Conservation (phyloP, 2,888 invertebrate genomes). For the Quadroppia sp. region DNA sequence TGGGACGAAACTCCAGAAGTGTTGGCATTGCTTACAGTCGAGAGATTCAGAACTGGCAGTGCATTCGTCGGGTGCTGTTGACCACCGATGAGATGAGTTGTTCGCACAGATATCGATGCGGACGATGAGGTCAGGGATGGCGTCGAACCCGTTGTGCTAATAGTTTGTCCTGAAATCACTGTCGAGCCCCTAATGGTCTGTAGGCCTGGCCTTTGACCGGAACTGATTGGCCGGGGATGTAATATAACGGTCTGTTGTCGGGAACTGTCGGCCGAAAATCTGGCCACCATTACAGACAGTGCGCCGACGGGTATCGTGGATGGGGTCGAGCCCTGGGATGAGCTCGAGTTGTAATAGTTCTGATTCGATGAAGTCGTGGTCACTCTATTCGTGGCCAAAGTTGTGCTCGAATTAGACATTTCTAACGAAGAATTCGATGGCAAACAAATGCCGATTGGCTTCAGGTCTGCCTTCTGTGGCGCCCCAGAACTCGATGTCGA, state of each 20-base stretch:
- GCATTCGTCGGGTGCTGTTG: constrained; percentile 27
- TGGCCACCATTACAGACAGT: constrained; percentile 39
- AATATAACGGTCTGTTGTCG: constrained; percentile 42
- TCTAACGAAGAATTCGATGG: constrained; percentile 19
- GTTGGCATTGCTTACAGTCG: constrained; percentile 27
- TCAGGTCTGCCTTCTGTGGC: constrained; percentile 32
- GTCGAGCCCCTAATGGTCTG: constrained; percentile 23
- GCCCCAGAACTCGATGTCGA: background rate
- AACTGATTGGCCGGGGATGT: constrained; percentile 37
- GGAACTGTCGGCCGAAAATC: constrained; percentile 4
- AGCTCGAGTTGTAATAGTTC: background rate
- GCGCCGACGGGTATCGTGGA: constrained; percentile 4
- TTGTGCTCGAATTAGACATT: constrained; percentile 32
- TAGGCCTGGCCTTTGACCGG: background rate
- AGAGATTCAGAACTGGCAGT: constrained; percentile 40
- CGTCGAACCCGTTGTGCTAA: constrained; percentile 19
- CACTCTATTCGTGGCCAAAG: constrained; percentile 24
- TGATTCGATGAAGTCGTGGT: background rate
- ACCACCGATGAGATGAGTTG: constrained; percentile 34
- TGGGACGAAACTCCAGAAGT: constrained; percentile 26
- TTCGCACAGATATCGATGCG: constrained; percentile 38
- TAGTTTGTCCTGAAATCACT: constrained; percentile 16
- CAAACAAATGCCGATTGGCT: constrained; percentile 40
- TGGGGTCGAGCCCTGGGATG: background rate
- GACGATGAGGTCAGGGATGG: constrained; percentile 25